Evolutionary conservation across 2,888 invertebrate genomes (phyloP), one percentile per base, ranked within the genome.

Genomic region (Eupithecia centaureata): DNA sequence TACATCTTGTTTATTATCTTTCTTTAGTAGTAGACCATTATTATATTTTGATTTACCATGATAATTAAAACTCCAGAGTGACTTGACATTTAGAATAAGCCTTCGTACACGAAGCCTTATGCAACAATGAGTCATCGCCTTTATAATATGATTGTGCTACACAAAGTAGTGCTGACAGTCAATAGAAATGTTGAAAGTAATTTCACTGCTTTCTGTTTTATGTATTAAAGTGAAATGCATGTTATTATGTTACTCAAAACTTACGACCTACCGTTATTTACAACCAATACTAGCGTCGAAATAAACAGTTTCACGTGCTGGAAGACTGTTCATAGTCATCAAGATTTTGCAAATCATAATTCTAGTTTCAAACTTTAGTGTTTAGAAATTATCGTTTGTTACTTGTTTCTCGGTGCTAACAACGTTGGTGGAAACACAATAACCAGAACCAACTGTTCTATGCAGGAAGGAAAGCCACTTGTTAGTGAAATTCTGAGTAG

Each of bases 141-240:
- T 72, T 69, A 75, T 74, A 65, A 69, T 69, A 67, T 67, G 62
- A 73, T 75, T 72, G 42, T 72, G 66, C 69, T 70, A 59, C 68
- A 71, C 61, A 73, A 69, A 66, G 51, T 62, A 51, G 60, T 67
- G 77, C 71, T 73, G 76, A 72, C 68, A 71, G 71, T 73, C 76
- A 74, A 73, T 77, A 79, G 76, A 79, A 77, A 76, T 69, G 68
- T 73, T 75, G 68, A 64, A 76, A 75, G 73, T 61, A 76, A 79
- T 86, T 86, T 86, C 82, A 79, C 83, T 78, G 77, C 85, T 86
- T 84, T 86, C 85, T 77, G 73, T 73, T 77, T 57, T 42, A 57
- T 61, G 33, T 51, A 47, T 58, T 47, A 33, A 51, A 58, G 58
- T 61, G 61, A 61, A 54, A 54, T 35, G 52, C 35, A 47, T 28